phyloP scores from a whole-genome alignment of 2,888 invertebrate genomes.

The Drosophila borealis region DNA sequence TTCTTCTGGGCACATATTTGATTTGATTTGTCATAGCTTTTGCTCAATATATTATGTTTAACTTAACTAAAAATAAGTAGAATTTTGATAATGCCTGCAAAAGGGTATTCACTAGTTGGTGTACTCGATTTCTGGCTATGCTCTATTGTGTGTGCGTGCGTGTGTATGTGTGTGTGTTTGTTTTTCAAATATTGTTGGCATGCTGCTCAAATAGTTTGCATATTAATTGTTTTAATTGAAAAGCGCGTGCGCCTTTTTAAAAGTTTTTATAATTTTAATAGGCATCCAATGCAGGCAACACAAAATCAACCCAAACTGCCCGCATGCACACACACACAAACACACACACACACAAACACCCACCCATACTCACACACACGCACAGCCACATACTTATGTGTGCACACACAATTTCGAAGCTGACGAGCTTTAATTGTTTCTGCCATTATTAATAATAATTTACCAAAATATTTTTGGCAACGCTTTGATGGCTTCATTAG shows the following conservation, averaged over 20 bases:
- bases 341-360: constrained; percentile 1
- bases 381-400: background rate
- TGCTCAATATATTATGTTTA: too few species aligned
- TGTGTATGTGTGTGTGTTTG: background rate
- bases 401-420: constrained; percentile 5
- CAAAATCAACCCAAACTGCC: constrained; percentile 23
- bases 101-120: constrained; percentile 12
- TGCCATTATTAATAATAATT: constrained; percentile 77
- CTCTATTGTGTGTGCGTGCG: background rate
- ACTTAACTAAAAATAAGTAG: too few species aligned
- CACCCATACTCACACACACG: too few species aligned
- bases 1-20: too few species aligned
- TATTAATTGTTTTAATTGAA: constrained; percentile 71
- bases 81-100: background rate
- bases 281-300: constrained; percentile 30
- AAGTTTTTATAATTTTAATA: constrained; percentile 52
- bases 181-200: constrained; percentile 8
- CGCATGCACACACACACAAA: constrained; percentile 28
- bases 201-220: constrained; percentile 40
- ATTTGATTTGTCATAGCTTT: too few species aligned
- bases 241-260: constrained; percentile 58
- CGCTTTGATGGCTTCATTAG: constrained; percentile 68
- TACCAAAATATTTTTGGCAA: constrained; percentile 60
- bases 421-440: constrained; percentile 72
- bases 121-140: background rate